Percentiles rank a stretch among this genome's conserved stretches.
These are phyloP conservation scores for Danio rerio DNA, from an alignment of 2,113 vertebrate genomes.

Conservation along the genomic window GRCz12tu NC_133195.1:31821501-31822000, in stretches of 20 bases:
- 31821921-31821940: conserved; percentile 43
- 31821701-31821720: not conserved
- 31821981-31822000: conserved; percentile 40
- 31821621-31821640: not conserved
- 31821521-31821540: conserved; percentile 22
- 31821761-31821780: not conserved
- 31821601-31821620: not conserved
- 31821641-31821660: not conserved
- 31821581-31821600: not conserved
- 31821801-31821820: conserved; percentile 22
- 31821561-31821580: not conserved
- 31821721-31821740: not conserved
- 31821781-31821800: not conserved
- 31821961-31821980: conserved; percentile 26
- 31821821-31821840: conserved; percentile 34
- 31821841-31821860: conserved; percentile 39
- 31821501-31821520: conserved; percentile 31
- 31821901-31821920: conserved; percentile 47
- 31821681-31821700: conserved; percentile 5
- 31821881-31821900: conserved; percentile 41
- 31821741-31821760: not conserved
- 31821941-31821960: conserved; percentile 28
- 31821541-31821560: not conserved
- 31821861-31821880: conserved; percentile 34
- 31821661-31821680: not conserved